These are phyloP conservation scores for Xyrauchen texanus DNA, from an alignment of 2,113 vertebrate species.

Conservation along the genomic window DNA sequence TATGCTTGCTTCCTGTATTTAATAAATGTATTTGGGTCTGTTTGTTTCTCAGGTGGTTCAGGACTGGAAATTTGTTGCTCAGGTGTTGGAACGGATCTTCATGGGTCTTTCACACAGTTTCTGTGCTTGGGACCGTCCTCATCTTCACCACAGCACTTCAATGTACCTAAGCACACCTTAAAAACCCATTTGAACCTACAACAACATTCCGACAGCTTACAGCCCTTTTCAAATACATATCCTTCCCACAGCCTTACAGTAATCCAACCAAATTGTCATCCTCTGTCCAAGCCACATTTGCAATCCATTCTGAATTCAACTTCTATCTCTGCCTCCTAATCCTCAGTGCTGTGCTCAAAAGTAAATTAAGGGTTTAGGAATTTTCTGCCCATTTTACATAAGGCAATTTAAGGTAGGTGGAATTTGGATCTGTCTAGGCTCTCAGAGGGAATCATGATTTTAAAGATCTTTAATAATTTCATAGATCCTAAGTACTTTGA, in stretches of 20 bases:
- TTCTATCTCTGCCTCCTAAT: not conserved
- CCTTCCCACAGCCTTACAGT: not conserved
- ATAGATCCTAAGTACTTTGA: not conserved
- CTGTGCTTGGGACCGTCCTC: constrained; percentile 84
- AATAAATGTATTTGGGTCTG: not conserved
- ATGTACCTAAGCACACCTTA: constrained; percentile 81
- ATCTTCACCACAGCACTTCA: constrained; percentile 92
- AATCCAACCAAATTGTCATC: not conserved
- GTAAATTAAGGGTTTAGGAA: not conserved
- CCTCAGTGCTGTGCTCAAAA: not conserved
- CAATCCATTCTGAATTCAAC: constrained; percentile 7
- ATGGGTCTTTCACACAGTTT: constrained; percentile 89
- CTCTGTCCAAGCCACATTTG: constrained; percentile 10
- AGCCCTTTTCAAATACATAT: not conserved
- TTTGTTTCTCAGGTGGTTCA: constrained; percentile 83
- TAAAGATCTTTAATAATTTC: not conserved
- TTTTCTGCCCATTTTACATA: constrained; percentile 7
- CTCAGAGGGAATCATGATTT: constrained; percentile 9
- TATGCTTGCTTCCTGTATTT: not conserved
- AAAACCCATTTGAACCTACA: constrained; percentile 31
- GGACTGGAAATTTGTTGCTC: constrained; percentile 97
- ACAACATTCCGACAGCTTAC: not conserved
- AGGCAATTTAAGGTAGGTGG: not conserved
- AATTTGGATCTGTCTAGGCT: not conserved
- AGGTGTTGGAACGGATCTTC: constrained; percentile 93